phyloP scores from a whole-genome alignment of 2,113 vertebrate species.

The Pavo muticus region DNA sequence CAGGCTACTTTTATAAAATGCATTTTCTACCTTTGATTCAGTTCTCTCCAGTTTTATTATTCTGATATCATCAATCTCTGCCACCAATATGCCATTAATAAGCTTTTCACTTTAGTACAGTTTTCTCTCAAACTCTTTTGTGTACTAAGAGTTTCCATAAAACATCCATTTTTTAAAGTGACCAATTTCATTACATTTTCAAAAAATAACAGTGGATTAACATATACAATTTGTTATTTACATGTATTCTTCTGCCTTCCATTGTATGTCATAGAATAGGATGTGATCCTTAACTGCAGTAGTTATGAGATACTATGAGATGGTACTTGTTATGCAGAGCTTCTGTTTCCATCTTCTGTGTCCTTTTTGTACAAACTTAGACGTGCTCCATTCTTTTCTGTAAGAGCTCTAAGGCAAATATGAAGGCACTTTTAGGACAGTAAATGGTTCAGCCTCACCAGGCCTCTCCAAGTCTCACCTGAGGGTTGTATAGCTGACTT shows the following conservation, averaged over 20 bases:
- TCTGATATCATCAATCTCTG: neutral
- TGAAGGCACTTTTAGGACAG: neutral
- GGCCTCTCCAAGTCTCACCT: neutral
- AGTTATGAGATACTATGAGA: neutral
- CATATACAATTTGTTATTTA: neutral
- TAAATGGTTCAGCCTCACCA: neutral
- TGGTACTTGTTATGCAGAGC: neutral
- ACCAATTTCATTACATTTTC: neutral
- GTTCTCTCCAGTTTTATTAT: neutral
- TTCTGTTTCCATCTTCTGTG: neutral
- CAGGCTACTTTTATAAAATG: neutral
- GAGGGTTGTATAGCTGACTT: neutral
- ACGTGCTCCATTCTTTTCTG: neutral
- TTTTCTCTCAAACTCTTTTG: neutral
- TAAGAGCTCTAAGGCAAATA: neutral
- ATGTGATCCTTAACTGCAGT: neutral
- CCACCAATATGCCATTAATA: neutral
- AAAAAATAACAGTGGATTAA: neutral
- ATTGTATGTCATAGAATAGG: neutral
- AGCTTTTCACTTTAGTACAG: neutral
- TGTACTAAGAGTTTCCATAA: neutral
- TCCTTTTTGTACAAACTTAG: neutral
- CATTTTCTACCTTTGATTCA: neutral
- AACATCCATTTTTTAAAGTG: neutral
- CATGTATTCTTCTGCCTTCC: neutral